Base-by-base conservation (phyloP, 2,797 vertebrate genomes). In the Silurus lanzhouensis region DNA sequence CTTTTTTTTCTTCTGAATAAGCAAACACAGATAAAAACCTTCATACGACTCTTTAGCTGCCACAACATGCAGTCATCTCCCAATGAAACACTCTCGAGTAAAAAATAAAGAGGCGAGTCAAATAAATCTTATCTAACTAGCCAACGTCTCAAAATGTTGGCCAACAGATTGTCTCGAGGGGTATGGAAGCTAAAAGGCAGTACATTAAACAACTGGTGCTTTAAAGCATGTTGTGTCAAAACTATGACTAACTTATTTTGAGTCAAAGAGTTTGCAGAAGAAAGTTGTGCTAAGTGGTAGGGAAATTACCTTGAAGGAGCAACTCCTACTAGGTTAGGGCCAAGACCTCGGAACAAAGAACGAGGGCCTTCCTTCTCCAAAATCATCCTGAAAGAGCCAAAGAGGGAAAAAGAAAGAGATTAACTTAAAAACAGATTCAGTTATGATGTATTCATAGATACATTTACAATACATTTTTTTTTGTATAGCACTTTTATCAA, bases 281-380 rank as follows among this genome's bases (percentile, higher is more conserved):
- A 25, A 15, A 19, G 17, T 81, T 31, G 80, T 67, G 6, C 2
- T 61, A 74, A 58, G 63, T 1, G 13, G 25, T 60, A 15, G 31
- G 61, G 0, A 66, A 68, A 55, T 78, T 78, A 99, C 98, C 98
- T 98, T 91, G 98, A 99, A 88, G 98, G 98, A 90, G 98, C 98
- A 91, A 99, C 98, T 0, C 98, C 98, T 55, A 99, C 96, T 89
- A 99, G 95, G 92, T 97, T 99, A 66, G 98, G 98, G 88, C 98
- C 98, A 83, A 99, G 93, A 88, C 98, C 98, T 93, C 98, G 95
- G 88, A 99, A 99, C 17, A 99, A 95, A 25, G 98, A 99, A n/a
- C 98, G 98, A 84, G 97, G 95, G 79, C 98, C 98, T 92, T 99
- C 98, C 92, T 95, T 97, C 93, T 98, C 96, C 88, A 99, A 92